A percentile compares a stretch with the other conserved stretches of the same genome.
These are phyloP conservation scores for Corvus moneduloides DNA, from an alignment of 2,113 vertebrate genomes.

Conservation along the genomic window DNA sequence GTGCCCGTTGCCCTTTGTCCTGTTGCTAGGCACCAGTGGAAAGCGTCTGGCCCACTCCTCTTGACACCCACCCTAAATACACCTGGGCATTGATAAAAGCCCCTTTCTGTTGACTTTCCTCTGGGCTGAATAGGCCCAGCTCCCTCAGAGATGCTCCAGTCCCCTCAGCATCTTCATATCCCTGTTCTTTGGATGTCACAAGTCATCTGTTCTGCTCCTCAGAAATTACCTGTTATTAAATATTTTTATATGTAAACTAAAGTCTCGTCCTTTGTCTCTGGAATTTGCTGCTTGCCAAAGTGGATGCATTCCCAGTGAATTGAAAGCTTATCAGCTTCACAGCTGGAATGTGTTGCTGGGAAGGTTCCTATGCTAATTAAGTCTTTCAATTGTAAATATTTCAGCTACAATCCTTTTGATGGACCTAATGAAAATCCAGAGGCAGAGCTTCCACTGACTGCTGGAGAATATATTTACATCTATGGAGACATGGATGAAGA, in stretches of 20 bases:
- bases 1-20: background rate
- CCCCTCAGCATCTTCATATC: background rate
- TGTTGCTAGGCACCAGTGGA: background rate
- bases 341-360: background rate
- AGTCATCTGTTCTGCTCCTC: background rate
- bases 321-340: background rate
- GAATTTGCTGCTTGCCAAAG: background rate
- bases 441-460: conserved; percentile 93
- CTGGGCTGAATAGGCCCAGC: background rate
- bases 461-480: conserved; percentile 96
- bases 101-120: background rate
- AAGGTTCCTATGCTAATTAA: background rate
- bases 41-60: background rate
- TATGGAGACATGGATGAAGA: conserved; percentile 98
- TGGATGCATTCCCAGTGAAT: background rate
- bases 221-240: background rate
- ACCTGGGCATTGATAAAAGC: background rate
- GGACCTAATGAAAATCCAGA: conserved; percentile 98
- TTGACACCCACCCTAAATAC: background rate
- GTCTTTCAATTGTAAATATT: background rate
- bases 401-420: conserved; percentile 95
- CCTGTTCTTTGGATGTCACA: background rate
- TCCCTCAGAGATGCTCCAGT: background rate
- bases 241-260: background rate
- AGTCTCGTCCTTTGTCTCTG: background rate